A percentile compares a stretch with the other conserved stretches of the same genome.
These are phyloP conservation scores for Neodiprion pinetum DNA, from an alignment of 1,140 invertebrate species.

Conservation along the genomic window DNA sequence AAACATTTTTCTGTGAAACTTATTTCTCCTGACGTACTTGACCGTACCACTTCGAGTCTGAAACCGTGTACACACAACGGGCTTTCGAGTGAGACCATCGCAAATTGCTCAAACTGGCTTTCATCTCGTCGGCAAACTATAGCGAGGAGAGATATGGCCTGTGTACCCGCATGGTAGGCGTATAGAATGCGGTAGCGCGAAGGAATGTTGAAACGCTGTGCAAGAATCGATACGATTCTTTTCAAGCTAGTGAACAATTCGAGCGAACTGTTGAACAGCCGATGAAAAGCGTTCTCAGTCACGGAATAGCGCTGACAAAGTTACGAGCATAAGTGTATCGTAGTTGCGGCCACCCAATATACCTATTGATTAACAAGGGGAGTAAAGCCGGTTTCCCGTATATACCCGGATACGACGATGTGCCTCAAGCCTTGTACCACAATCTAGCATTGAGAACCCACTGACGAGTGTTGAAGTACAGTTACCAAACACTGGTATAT, in stretches of 20 bases:
- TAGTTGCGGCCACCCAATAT: neutral
- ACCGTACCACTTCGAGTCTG: neutral
- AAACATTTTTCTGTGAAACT: no score
- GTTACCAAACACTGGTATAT: no score
- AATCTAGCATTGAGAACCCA: no score
- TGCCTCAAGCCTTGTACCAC: no score
- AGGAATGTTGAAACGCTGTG: neutral
- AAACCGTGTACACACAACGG: neutral
- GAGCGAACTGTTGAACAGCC: neutral
- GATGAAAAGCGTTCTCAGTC: neutral
- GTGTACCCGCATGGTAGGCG: neutral
- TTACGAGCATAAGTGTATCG: neutral
- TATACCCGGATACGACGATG: no score
- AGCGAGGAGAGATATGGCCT: neutral
- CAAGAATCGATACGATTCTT: constrained; percentile 1
- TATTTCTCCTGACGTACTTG: no score
- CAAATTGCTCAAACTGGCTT: neutral
- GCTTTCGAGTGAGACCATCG: neutral
- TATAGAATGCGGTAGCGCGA: neutral
- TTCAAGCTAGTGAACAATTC: neutral
- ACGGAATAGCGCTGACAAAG: constrained; percentile 1
- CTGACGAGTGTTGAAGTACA: no score
- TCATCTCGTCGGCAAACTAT: neutral
- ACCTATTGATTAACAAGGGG: neutral
- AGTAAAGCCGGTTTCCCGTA: neutral